Base-by-base conservation (phyloP, 2,888 invertebrate genomes). In the Melanostoma scalare region DNA sequence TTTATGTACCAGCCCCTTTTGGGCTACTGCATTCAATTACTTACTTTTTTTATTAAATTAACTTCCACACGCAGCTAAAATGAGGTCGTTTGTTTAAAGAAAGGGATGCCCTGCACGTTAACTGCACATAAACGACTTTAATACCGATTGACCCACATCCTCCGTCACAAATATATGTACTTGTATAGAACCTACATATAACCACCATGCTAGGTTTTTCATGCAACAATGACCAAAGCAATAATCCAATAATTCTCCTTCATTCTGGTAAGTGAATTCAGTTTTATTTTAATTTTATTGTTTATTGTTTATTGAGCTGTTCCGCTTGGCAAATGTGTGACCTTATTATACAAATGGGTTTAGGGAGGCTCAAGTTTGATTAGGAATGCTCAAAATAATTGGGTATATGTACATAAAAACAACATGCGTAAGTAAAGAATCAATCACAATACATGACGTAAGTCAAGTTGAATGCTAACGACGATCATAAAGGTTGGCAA, bases 171-270 rank as follows among this genome's bases (percentile, higher is more conserved):
- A 6, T 38, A 56, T 20, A 20, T 20, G 20, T 20, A 40, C 44
- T 61, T 46, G 4, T 6, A 10, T 4, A 2, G 1, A 20, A 35
- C 10, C 35, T 33, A 3, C 2, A 33, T 35, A 42, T 56, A 0
- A 20, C 20, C 20, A 20, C 20, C 20, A 36, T 63, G 40, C 35
- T 69, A 40, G 74, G 8, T 20, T 61, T 38, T 61, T 84, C 78
- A 84, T 74, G 82, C 69, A 78, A 84, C 78, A 84, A 79, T 74
- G 58, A 65, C 65, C 69, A 42, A 74, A 69, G 82, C 78, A 73
- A 78, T 84, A 82, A 82, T 82, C 77, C 82, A 60, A 78, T 82
- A 84, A 78, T 63, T 84, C 56, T 42, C 44, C 46, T 61, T 61
- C 44, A 53, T 60, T 69, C 40, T 35, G 33, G 44, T 60, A 52